Conservation (phyloP, 2,797 vertebrate genomes). For the Heliangelus exortis region DNA sequence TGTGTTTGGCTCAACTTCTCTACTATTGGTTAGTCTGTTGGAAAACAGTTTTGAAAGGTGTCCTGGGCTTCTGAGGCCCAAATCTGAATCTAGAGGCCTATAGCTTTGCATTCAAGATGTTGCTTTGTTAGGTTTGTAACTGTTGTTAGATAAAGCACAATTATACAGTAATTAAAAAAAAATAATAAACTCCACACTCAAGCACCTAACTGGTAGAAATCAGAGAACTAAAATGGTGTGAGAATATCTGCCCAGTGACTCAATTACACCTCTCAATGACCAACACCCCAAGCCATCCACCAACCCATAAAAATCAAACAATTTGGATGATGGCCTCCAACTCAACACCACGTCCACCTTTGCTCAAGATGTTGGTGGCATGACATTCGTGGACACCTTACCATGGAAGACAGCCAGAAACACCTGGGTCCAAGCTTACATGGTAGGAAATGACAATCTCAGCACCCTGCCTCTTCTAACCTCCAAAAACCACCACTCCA, state of each 20-base stretch:
- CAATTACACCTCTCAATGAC: not conserved
- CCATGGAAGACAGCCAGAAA: not conserved
- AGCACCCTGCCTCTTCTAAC: not conserved
- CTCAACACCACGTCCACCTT: fast-evolving
- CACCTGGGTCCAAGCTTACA: not conserved
- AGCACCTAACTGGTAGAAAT: not conserved
- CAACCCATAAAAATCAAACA: too few relatives aligned
- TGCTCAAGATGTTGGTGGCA: not conserved
- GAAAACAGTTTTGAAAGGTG: constrained; percentile 41
- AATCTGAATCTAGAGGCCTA: not conserved
- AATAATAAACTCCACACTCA: not conserved
- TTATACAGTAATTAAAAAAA: not conserved
- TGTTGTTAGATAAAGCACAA: not conserved
- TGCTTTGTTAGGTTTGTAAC: not conserved
- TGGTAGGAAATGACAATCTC: not conserved
- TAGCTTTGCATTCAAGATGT: not conserved
- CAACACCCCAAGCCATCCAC: fast-evolving
- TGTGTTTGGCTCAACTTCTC: not conserved
- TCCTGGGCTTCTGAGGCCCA: not conserved
- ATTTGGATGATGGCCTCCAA: too few relatives aligned
- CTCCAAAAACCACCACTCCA: not conserved
- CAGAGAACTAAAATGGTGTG: not conserved
- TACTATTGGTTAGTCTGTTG: not conserved
- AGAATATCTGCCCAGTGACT: not conserved
- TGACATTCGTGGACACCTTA: not conserved